phyloP scores from a whole-genome alignment of 2,113 vertebrate genomes.

The Oenanthe melanoleuca region DNA sequence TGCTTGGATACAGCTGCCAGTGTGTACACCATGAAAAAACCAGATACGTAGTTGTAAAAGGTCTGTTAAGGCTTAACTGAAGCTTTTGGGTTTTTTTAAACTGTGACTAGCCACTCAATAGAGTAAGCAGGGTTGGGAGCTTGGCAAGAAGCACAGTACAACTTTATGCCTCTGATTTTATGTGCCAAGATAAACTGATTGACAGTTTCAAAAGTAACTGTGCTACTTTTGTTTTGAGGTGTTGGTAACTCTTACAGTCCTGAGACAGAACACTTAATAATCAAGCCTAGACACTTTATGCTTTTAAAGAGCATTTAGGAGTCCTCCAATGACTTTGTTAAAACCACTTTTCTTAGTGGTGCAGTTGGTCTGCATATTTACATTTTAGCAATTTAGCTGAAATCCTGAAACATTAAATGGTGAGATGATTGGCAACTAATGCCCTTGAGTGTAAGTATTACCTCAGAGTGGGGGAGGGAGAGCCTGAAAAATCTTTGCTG shows the following conservation, averaged over 20 bases:
- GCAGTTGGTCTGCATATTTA: neutral
- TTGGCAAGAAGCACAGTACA: neutral
- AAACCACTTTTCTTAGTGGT: neutral
- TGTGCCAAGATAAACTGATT: neutral
- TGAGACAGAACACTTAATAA: neutral
- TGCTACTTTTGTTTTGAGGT: neutral
- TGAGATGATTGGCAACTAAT: neutral
- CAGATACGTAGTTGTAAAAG: neutral
- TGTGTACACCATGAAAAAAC: neutral
- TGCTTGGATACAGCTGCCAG: neutral
- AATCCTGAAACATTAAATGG: neutral
- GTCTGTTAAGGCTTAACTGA: neutral
- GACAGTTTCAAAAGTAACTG: neutral
- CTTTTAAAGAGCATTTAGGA: neutral
- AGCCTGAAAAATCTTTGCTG: neutral
- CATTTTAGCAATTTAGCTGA: neutral
- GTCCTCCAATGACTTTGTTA: neutral
- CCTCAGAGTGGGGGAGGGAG: rapidly evolving
- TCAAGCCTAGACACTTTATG: neutral
- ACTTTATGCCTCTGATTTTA: neutral
- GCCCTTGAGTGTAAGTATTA: neutral
- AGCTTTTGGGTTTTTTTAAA: neutral
- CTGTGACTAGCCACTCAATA: neutral
- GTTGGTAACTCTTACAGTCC: neutral
- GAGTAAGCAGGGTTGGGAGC: neutral